These are phyloP conservation scores for Acanthaster planci DNA, from an alignment of 35 echinoderm and acorn worm genomes.

Conservation along the genomic window DNA sequence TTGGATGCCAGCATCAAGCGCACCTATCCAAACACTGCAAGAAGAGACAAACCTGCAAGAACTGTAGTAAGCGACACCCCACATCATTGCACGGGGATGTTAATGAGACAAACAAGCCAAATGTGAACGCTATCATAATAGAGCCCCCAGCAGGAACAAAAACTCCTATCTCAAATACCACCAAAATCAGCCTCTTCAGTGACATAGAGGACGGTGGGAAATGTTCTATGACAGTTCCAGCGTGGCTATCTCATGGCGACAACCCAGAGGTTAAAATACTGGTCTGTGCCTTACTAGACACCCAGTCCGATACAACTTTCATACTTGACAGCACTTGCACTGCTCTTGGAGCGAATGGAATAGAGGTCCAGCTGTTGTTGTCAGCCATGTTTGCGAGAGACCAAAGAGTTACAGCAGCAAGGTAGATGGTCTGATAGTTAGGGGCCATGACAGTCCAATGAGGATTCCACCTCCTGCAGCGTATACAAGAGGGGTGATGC, in stretches of 20 bases:
- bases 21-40: slow-evolving; percentile 53
- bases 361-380: slow-evolving; percentile 32
- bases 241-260: slow-evolving; percentile 62
- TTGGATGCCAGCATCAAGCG: slow-evolving; percentile 52
- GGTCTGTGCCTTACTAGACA: slow-evolving; percentile 63
- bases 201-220: slow-evolving; percentile 27
- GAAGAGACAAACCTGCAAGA: slow-evolving; percentile 31
- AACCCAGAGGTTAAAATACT: slow-evolving; percentile 38
- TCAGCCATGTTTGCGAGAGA: slow-evolving; percentile 62
- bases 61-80: slow-evolving; percentile 43
- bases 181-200: slow-evolving; percentile 17
- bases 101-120: too few relatives aligned
- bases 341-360: neutral
- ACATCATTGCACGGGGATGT: slow-evolving; percentile 50
- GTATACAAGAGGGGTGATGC: slow-evolving; percentile 26
- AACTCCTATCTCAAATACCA: neutral
- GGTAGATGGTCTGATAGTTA: slow-evolving; percentile 47
- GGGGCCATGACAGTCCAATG: slow-evolving; percentile 34
- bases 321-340: slow-evolving; percentile 39
- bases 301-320: slow-evolving; percentile 67
- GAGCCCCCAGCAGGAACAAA: neutral
- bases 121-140: too few relatives aligned
- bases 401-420: slow-evolving; percentile 31
- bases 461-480: slow-evolving; percentile 29
- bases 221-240: slow-evolving; percentile 65